Percentiles rank a stretch among this genome's conserved stretches.
phyloP scores from a whole-genome alignment of 2,888 invertebrate genomes.

The Druceiella hillmani region DNA sequence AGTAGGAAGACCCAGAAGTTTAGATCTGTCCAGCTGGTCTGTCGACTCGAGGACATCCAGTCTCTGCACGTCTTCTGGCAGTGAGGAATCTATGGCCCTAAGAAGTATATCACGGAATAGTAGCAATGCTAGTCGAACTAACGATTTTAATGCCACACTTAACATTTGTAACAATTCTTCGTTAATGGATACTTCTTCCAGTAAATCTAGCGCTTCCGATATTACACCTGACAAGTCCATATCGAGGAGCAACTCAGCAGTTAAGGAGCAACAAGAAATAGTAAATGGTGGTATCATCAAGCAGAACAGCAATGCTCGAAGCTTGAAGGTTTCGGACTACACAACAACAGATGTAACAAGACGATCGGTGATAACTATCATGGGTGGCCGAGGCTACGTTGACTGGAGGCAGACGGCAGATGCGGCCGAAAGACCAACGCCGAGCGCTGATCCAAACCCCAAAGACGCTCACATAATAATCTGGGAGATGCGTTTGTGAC shows the following conservation, averaged over 20 bases:
- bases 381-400: constrained; percentile 85
- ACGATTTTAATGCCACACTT: constrained; percentile 41
- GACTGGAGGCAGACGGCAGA: constrained; percentile 77
- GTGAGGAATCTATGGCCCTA: constrained; percentile 75
- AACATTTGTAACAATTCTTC: constrained; percentile 51
- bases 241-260: constrained; percentile 35
- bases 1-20: constrained; percentile 71
- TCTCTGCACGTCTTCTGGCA: constrained; percentile 78
- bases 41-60: constrained; percentile 81
- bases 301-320: constrained; percentile 36
- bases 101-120: constrained; percentile 70
- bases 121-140: constrained; percentile 66
- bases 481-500: constrained; percentile 66
- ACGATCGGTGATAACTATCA: constrained; percentile 76
- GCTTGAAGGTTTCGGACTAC: constrained; percentile 42
- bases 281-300: constrained; percentile 26
- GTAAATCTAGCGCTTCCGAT: constrained; percentile 41
- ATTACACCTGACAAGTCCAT: constrained; percentile 29
- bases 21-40: constrained; percentile 84
- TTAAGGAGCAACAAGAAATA: constrained; percentile 13
- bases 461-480: constrained; percentile 85
- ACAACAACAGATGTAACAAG: constrained; percentile 47
- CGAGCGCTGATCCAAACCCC: constrained; percentile 65
- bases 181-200: constrained; percentile 41
- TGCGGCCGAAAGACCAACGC: constrained; percentile 49